Conservation (phyloP, 2,888 invertebrate species). For the Geotrupes spiniger region DNA sequence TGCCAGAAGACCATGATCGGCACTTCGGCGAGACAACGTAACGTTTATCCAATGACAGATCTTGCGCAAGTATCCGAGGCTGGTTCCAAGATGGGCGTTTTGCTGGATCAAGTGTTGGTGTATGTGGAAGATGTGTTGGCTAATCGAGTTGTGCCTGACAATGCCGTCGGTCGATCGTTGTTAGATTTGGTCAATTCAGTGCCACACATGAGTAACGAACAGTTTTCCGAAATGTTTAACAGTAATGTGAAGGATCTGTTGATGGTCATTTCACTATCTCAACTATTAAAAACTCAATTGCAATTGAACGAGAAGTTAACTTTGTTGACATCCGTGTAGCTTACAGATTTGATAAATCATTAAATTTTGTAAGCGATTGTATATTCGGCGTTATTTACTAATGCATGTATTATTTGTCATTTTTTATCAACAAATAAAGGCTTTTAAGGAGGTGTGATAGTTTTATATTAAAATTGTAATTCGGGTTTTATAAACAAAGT, state of each 20-base stretch:
- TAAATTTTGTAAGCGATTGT: no score
- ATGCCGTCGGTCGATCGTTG: constrained; percentile 85
- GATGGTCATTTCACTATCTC: constrained; percentile 95
- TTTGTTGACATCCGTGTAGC: constrained; percentile 69
- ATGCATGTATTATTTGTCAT: no score
- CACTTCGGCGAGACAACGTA: constrained; percentile 40
- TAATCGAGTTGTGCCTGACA: constrained; percentile 73
- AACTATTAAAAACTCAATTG: constrained; percentile 93
- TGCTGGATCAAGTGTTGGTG: constrained; percentile 73
- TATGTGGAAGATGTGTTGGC: constrained; percentile 93
- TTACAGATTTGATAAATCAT: no score
- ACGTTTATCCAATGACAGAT: constrained; percentile 45
- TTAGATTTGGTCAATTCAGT: constrained; percentile 89
- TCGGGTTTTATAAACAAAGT: no score
- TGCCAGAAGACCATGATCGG: constrained; percentile 77
- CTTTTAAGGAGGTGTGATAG: no score
- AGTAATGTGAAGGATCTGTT: constrained; percentile 95
- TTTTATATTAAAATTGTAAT: no score
- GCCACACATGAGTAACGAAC: constrained; percentile 84
- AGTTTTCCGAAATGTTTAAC: constrained; percentile 93
- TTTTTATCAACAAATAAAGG: no score
- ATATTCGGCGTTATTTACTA: no score
- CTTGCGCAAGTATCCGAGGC: constrained; percentile 79
- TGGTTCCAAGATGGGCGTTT: constrained; percentile 69
- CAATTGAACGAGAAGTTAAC: constrained; percentile 95